These are phyloP conservation scores for Lithobates sylvaticus DNA, from an alignment of 2,797 vertebrate genomes.

Conservation along the genomic window DNA sequence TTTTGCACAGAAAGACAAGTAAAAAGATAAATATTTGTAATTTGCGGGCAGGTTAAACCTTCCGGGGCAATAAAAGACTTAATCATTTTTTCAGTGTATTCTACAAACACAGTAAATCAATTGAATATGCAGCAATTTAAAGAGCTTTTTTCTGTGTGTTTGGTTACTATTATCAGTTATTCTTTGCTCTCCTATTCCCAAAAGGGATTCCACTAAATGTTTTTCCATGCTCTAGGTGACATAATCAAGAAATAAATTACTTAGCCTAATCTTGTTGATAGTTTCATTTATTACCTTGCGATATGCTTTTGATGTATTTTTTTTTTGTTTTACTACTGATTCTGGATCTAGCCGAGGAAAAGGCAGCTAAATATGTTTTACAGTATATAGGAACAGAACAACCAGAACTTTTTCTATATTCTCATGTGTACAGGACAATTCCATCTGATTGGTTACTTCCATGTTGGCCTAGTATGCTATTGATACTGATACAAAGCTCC, in stretches of 20 bases:
- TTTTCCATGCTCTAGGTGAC: slow-evolving; percentile 4
- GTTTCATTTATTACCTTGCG: neutral
- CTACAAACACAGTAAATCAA: slow-evolving; percentile 68
- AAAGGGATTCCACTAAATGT: slow-evolving; percentile 7
- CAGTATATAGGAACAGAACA: neutral
- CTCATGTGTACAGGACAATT: no score
- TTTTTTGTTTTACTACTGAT: neutral
- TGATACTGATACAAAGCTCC: no score
- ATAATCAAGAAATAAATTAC: neutral
- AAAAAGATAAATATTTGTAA: slow-evolving; percentile 75
- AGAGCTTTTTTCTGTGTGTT: slow-evolving; percentile 2
- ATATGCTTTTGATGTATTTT: neutral
- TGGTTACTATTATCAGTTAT: slow-evolving; percentile 3
- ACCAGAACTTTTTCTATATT: no score
- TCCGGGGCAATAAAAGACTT: slow-evolving; percentile 67
- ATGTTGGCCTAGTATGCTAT: no score
- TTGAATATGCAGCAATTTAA: slow-evolving; percentile 65
- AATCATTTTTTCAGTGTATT: slow-evolving; percentile 69
- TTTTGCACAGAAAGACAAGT: slow-evolving; percentile 62
- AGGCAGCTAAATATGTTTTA: neutral
- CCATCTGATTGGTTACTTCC: no score
- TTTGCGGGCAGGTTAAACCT: slow-evolving; percentile 66
- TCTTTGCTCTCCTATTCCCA: slow-evolving; percentile 18
- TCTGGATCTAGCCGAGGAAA: neutral
- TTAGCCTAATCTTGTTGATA: neutral